Evolutionary conservation across 2,888 invertebrate species (phyloP).

Genomic region (Pyrrhia umbra): DNA sequence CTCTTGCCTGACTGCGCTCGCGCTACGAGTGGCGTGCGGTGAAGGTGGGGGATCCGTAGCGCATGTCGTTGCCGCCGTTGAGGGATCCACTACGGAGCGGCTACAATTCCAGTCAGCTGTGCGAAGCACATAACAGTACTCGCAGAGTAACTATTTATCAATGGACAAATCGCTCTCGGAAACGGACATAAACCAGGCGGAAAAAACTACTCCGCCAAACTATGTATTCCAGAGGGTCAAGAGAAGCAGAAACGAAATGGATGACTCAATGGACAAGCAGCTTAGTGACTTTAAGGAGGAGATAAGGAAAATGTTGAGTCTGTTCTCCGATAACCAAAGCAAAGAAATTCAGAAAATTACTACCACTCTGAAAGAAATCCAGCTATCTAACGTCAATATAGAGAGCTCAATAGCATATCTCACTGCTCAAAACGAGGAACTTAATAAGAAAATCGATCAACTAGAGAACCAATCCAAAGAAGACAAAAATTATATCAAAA

Average conservation of each 20-base stretch:
- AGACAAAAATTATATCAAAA: no score
- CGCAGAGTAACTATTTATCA: no score
- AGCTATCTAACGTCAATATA: constrained; percentile 4
- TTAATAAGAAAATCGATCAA: constrained; percentile 5
- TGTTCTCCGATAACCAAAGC: not conserved
- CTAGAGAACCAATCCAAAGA: no score
- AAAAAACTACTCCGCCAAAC: not conserved
- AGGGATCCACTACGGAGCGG: no score
- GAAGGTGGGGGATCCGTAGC: no score
- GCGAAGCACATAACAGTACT: no score
- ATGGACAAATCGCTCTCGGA: constrained; percentile 1
- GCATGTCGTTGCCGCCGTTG: no score
- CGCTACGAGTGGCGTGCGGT: no score
- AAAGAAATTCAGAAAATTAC: constrained; percentile 8
- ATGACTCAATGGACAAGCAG: not conserved
- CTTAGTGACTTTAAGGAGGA: constrained; percentile 9
- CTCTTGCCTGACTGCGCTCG: no score
- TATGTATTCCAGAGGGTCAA: not conserved
- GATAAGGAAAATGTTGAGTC: constrained; percentile 2
- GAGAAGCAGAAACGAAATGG: not conserved
- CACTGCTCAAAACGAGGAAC: constrained; percentile 8
- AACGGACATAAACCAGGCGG: not conserved
- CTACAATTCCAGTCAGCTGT: no score
- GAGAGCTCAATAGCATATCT: constrained; percentile 5
- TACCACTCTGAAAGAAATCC: constrained; percentile 12